A percentile compares a stretch with the other conserved stretches of the same genome.
Conservation (phyloP, 2,888 invertebrate species). For the Diabrotica balteata region DNA sequence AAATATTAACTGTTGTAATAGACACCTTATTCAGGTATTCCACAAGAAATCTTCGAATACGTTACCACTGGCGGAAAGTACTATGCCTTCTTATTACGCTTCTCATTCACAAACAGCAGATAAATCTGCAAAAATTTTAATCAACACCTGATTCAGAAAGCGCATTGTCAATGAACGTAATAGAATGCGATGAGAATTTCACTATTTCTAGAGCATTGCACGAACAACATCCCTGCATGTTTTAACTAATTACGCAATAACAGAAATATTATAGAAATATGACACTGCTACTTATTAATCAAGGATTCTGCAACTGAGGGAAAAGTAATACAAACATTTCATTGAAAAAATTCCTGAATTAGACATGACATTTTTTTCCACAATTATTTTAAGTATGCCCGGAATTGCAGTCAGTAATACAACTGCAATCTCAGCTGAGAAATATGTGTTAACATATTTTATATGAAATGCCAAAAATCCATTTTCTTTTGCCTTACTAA, state of each 20-base stretch:
- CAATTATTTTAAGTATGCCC: no score
- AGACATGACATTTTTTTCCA: no score
- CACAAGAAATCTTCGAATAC: no score
- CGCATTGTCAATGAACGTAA: constrained; percentile 45
- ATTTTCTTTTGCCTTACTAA: no score
- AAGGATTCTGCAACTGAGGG: constrained; percentile 22
- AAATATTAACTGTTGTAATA: no score
- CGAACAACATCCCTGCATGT: constrained; percentile 12
- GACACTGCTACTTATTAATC: constrained; percentile 29
- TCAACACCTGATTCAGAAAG: constrained; percentile 43
- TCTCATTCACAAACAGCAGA: constrained; percentile 40
- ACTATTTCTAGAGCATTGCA: constrained; percentile 41
- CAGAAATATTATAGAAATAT: constrained; percentile 40
- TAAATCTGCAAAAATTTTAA: constrained; percentile 42
- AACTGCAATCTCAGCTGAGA: no score
- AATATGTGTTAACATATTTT: no score
- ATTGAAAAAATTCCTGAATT: no score
- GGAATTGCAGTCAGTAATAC: no score
- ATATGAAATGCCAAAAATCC: no score
- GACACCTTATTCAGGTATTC: no score
- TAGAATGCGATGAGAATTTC: constrained; percentile 46
- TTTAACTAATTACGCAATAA: constrained; percentile 34
- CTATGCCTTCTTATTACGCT: constrained; percentile 2
- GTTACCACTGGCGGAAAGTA: constrained; percentile 22
- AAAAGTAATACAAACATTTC: neutral